Percentiles rank a stretch among this genome's conserved stretches.
phyloP scores from a whole-genome alignment of 2,797 vertebrate genomes.

The Capromys pilorides region DNA sequence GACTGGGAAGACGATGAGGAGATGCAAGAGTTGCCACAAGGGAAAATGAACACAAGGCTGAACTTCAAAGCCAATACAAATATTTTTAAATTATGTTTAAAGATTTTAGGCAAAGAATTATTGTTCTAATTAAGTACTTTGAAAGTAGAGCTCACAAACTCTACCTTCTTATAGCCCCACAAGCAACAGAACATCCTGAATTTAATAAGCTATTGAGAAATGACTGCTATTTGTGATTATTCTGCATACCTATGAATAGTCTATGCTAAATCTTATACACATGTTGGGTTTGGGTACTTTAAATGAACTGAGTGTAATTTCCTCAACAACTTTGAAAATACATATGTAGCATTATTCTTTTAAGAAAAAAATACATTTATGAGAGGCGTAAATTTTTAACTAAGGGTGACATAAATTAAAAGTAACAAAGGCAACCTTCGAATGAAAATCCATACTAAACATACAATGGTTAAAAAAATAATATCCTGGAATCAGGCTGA shows the following conservation, averaged over 20 bases:
- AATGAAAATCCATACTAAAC: background rate
- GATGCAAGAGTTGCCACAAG: background rate
- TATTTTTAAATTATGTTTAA: conserved; percentile 24
- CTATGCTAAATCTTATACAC: background rate
- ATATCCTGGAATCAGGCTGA: background rate
- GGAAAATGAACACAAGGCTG: background rate
- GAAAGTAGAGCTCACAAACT: background rate
- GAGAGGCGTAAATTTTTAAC: conserved; percentile 37
- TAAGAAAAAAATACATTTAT: conserved; percentile 42
- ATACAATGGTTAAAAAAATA: background rate
- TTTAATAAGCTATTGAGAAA: background rate
- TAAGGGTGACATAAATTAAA: conserved; percentile 43
- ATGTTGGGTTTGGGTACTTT: background rate
- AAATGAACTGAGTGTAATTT: background rate
- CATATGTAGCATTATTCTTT: conserved; percentile 11
- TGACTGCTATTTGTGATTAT: background rate
- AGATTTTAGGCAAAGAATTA: conserved; percentile 25
- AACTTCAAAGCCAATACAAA: conserved; percentile 53
- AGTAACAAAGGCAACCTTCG: conserved; percentile 24
- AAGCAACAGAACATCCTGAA: conserved; percentile 10
- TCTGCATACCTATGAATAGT: background rate
- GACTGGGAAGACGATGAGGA: background rate
- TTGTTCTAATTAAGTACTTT: background rate
- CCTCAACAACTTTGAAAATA: conserved; percentile 15
- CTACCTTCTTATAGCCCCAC: background rate